Evolutionary conservation across 2,888 invertebrate species (phyloP).

Genomic region (Cyrtodaria siliqua): DNA sequence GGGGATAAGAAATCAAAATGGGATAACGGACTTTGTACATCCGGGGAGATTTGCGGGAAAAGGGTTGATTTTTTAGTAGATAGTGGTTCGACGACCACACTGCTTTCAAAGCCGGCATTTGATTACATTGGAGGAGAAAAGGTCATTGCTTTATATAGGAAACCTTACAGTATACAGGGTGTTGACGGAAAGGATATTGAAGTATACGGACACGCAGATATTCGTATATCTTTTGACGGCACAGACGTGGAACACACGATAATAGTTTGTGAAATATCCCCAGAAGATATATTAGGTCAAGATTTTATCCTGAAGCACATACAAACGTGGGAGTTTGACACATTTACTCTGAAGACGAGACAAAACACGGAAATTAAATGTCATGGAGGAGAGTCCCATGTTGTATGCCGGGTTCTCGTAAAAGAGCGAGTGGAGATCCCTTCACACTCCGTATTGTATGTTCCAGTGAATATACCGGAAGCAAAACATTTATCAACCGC

Average conservation of each 20-base stretch:
- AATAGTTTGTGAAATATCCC: conserved; percentile 29
- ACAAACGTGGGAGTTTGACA: conserved; percentile 25
- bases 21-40: too few relatives aligned
- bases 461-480: conserved; percentile 16
- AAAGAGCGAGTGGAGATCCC: too few relatives aligned
- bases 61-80: conserved; percentile 36
- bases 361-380: background rate
- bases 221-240: conserved; percentile 1
- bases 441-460: conserved; percentile 1
- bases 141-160: background rate
- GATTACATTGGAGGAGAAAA: background rate
- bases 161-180: background rate
- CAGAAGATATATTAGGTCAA: too few relatives aligned
- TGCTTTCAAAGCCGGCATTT: conserved; percentile 30
- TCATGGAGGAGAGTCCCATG: conserved; percentile 7
- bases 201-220: conserved; percentile 6
- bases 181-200: conserved; percentile 20
- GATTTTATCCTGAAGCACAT: conserved; percentile 16
- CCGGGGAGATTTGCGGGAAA: too few relatives aligned
- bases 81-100: conserved; percentile 39
- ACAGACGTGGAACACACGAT: background rate
- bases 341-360: background rate
- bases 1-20: too few relatives aligned
- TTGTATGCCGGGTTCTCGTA: conserved; percentile 17
- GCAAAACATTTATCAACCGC: background rate